These are phyloP conservation scores for Bathynomus jamesi DNA, from an alignment of 1,140 invertebrate genomes.

Conservation along the genomic window DNA sequence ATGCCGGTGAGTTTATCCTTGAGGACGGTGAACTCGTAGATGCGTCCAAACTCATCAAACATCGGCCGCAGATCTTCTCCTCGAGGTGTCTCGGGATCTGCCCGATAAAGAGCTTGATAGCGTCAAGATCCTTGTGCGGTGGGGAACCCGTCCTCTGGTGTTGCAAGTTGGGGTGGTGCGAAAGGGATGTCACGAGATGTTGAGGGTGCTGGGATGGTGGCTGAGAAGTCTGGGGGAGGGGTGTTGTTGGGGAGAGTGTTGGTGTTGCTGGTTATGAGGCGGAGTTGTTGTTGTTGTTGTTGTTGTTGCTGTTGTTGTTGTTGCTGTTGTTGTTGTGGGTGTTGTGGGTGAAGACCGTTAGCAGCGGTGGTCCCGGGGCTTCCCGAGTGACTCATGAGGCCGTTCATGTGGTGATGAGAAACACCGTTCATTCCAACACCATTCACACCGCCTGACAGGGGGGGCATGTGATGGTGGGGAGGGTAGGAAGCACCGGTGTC, in stretches of 20 bases:
- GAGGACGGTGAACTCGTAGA: constrained; percentile 85
- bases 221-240: neutral
- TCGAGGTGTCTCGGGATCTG: constrained; percentile 85
- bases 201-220: constrained; percentile 18
- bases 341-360: constrained; percentile 11
- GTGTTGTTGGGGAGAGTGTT: constrained; percentile 4
- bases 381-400: constrained; percentile 26
- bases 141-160: constrained; percentile 64
- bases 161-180: constrained; percentile 13
- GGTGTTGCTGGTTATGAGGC: constrained; percentile 6
- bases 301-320: constrained; percentile 7
- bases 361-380: constrained; percentile 21
- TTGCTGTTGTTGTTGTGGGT: constrained; percentile 15
- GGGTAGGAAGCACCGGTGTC: constrained; percentile 31
- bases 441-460: constrained; percentile 10
- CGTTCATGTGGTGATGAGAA: constrained; percentile 34
- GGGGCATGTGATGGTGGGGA: constrained; percentile 29
- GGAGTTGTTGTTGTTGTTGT: constrained; percentile 18
- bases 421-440: constrained; percentile 27
- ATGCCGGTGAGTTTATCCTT: constrained; percentile 88
- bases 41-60: constrained; percentile 87
- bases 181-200: constrained; percentile 30
- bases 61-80: constrained; percentile 77
- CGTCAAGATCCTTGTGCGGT: constrained; percentile 48
- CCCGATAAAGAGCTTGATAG: constrained; percentile 83